phyloP scores from a whole-genome alignment of 2,113 vertebrate species.

The Willisornis vidua region DNA sequence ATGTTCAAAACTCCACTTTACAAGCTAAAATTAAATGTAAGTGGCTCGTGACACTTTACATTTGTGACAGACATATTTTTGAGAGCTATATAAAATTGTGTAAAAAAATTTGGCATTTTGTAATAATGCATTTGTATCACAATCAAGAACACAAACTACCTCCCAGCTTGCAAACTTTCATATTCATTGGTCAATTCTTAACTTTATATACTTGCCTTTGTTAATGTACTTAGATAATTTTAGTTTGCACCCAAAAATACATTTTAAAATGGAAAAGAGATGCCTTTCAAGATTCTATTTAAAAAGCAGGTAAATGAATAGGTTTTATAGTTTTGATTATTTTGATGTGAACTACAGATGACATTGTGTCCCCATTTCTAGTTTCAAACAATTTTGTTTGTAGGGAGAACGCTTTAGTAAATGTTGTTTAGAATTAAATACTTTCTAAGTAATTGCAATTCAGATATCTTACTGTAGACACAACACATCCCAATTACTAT shows the following conservation, averaged over 20 bases:
- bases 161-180: not conserved
- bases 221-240: not conserved
- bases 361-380: not conserved
- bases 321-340: rapidly evolving
- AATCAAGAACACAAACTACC: not conserved
- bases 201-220: not conserved
- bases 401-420: not conserved
- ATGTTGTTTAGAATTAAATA: not conserved
- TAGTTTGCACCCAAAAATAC: not conserved
- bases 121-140: not conserved
- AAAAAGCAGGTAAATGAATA: not conserved
- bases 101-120: not conserved
- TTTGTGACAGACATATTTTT: not conserved
- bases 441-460: not conserved
- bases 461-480: not conserved
- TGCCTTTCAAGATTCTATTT: not conserved
- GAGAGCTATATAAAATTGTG: not conserved
- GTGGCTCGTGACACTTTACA: not conserved
- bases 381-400: not conserved
- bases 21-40: not conserved
- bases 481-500: not conserved
- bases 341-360: not conserved
- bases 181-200: not conserved
- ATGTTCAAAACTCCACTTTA: not conserved
- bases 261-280: not conserved